phyloP scores from a whole-genome alignment of 2,113 vertebrate species.

The Rhinolophus sinicus region DNA sequence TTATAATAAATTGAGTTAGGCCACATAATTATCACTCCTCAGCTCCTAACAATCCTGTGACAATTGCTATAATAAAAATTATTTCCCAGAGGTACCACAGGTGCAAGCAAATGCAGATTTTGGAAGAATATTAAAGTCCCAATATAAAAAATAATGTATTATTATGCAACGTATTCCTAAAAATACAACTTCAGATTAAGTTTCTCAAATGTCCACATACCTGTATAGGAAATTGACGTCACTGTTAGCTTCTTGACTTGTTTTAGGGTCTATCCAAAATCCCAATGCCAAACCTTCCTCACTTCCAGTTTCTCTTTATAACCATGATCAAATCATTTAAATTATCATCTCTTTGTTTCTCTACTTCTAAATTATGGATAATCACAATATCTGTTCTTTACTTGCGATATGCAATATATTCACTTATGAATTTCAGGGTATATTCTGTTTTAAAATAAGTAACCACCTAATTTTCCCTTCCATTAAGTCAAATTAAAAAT shows the following conservation, averaged over 20 bases:
- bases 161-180: not conserved
- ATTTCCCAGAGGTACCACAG: conserved; percentile 44
- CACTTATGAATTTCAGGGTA: conserved; percentile 4
- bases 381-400: not conserved
- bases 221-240: not conserved
- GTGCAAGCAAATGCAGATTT: not conserved
- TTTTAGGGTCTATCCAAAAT: not conserved
- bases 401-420: not conserved
- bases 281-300: not conserved
- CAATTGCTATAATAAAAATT: conserved; percentile 32
- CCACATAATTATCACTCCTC: conserved; percentile 30
- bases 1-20: not conserved
- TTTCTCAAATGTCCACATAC: conserved; percentile 23
- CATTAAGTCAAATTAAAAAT: conserved; percentile 25
- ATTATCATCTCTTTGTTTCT: not conserved
- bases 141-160: conserved; percentile 38
- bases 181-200: conserved; percentile 45
- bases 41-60: not conserved
- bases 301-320: not conserved
- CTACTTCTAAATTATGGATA: not conserved
- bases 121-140: conserved; percentile 23
- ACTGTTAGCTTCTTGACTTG: not conserved
- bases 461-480: not conserved
- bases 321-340: not conserved
- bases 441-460: conserved; percentile 34